Percentiles rank a stretch among this genome's conserved stretches.
These are phyloP conservation scores for Patella depressa DNA, from an alignment of 2,888 invertebrate genomes.

Conservation along the genomic window DNA sequence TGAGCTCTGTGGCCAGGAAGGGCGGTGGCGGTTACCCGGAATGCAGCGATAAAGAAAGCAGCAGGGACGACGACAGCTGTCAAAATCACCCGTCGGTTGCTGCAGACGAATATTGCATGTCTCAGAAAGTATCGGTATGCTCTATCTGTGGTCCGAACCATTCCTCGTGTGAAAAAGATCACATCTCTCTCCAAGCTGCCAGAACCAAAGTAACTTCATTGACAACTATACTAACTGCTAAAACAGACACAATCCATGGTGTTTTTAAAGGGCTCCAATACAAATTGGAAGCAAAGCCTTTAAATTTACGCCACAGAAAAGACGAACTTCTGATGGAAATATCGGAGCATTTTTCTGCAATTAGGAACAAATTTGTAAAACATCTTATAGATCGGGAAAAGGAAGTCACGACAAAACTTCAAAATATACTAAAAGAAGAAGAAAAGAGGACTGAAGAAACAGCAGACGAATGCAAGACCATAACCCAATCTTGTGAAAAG, in stretches of 20 bases:
- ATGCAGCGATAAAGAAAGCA: neutral
- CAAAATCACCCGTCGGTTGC: conserved; percentile 7
- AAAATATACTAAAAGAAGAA: conserved; percentile 13
- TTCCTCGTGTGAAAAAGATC: conserved; percentile 5
- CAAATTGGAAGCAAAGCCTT: neutral
- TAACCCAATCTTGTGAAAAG: conserved; percentile 11
- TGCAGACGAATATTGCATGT: conserved; percentile 12
- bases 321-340: conserved; percentile 14
- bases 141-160: conserved; percentile 8
- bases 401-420: conserved; percentile 12
- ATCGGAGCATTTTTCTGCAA: conserved; percentile 15
- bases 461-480: conserved; percentile 7
- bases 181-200: conserved; percentile 10
- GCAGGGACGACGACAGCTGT: conserved; percentile 11
- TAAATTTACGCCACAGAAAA: conserved; percentile 11
- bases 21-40: neutral
- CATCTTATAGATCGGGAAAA: conserved; percentile 17
- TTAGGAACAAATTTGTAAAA: conserved; percentile 8
- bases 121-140: conserved; percentile 5
- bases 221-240: neutral
- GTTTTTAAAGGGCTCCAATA: conserved; percentile 1
- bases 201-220: neutral
- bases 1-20: conserved; percentile 27
- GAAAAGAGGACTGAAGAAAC: conserved; percentile 7
- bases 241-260: neutral